Base-by-base conservation (phyloP, 2,888 invertebrate species). In the Rugalucina vietnamica region DNA sequence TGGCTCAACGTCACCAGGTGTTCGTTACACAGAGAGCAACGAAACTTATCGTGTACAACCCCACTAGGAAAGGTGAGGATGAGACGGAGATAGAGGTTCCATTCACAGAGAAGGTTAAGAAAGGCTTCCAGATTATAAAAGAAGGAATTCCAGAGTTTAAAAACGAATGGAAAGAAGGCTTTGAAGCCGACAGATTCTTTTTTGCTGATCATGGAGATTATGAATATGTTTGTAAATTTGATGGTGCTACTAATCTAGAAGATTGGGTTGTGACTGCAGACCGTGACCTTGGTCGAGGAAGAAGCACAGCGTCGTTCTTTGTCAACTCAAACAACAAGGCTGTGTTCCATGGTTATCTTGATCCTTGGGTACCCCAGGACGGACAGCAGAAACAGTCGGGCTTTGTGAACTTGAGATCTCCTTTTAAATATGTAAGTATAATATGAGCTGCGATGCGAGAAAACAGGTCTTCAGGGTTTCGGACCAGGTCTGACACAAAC, bases 241-340 rank as follows among this genome's bases (percentile, higher is more conserved):
- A 95, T 82, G 95, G 96, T 54, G 95, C 96, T 0, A 95, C 96
- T 32, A 96, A 96, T 0, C 91, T 98, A 3, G 96, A 97, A 0
- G 95, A 96, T 60, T 95, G 94, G 94, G 70, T 97, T 24, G 96
- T 97, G 0, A 97, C 97, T 0, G 95, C 96, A 77, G 99, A 99
- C 94, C 96, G 96, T 83, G 98, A 98, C 95, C 97, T 97, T 92
- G 96, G 96, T 81, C 96, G 97, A 93, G 98, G 98, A 0, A 91
- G 95, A 92, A 98, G 98, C 94, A 95, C 91, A 43, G 97, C 97
- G 81, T 95, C 95, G 10, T 95, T 98, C 24, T 95, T 96, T 27
- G 95, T 97, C 88, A 97, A 97, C 89, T 95, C 96, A 49, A 95
- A 96, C 1, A 97, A 93, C 32, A 94, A 92, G 36, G 95, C 91